Evolutionary conservation across 2,888 invertebrate genomes (phyloP).

Genomic region (Mythimna pallens): DNA sequence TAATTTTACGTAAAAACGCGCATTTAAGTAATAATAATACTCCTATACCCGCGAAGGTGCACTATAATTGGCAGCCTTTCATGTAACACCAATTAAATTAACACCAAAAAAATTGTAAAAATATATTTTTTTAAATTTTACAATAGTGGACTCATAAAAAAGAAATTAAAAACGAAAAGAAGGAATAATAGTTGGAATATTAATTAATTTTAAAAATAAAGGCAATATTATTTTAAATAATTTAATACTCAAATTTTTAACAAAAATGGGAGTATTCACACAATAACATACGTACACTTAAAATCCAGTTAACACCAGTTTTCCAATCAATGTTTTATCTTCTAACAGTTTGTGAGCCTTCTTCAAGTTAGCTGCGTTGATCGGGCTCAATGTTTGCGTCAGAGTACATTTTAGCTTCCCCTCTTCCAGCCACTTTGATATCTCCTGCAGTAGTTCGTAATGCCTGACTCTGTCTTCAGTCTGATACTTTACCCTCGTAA

Average conservation of each 20-base stretch:
- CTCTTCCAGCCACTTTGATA: constrained; percentile 79
- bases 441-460: constrained; percentile 76
- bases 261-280: neutral
- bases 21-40: no score
- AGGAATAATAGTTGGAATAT: no score
- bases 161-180: no score
- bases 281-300: constrained; percentile 47
- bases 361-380: constrained; percentile 82
- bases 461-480: constrained; percentile 81
- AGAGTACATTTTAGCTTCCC: constrained; percentile 79
- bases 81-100: no score
- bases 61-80: no score
- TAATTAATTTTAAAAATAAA: neutral
- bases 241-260: neutral
- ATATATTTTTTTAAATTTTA: no score
- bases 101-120: no score
- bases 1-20: no score
- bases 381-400: constrained; percentile 79
- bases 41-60: no score
- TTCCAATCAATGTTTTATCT: constrained; percentile 78
- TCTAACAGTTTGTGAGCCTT: constrained; percentile 83
- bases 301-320: constrained; percentile 81
- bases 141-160: no score
- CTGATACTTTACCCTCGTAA: constrained; percentile 81
- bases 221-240: neutral